These are phyloP conservation scores for Phthorimaea operculella DNA, from an alignment of 1,140 invertebrate species.

Conservation along the genomic window DNA sequence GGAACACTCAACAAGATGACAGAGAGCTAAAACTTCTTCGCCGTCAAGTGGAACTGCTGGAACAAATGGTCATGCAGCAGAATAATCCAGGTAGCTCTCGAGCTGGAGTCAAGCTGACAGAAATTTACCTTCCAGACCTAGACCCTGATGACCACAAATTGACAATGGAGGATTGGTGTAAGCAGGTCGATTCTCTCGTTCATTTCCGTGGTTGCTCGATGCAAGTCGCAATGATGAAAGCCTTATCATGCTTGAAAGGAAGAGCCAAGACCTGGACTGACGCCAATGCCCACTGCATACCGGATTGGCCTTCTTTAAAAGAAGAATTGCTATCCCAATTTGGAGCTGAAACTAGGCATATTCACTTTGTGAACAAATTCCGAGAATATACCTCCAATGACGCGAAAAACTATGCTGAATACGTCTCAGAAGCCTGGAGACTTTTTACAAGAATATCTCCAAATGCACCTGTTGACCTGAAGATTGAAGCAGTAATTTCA, in stretches of 20 bases:
- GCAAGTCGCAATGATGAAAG: constrained; percentile 8
- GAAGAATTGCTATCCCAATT: constrained; percentile 3
- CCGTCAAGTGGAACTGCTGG: constrained; percentile 7
- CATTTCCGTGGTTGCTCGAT: constrained; percentile 2
- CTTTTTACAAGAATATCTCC: constrained; percentile 8
- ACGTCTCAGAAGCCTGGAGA: constrained; percentile 6
- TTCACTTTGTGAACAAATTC: constrained; percentile 7
- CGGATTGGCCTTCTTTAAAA: constrained; percentile 3
- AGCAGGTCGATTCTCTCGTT: constrained; percentile 7
- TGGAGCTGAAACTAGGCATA: constrained; percentile 5
- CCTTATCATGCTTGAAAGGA: constrained; percentile 6
- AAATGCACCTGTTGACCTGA: constrained; percentile 6
- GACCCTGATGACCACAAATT: constrained; percentile 6
- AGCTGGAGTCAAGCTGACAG: background rate
- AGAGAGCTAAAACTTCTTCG: background rate
- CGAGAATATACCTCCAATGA: constrained; percentile 10
- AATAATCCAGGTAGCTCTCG: background rate
- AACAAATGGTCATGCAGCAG: background rate
- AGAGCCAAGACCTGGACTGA: constrained; percentile 6
- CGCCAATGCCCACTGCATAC: background rate
- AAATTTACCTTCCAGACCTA: constrained; percentile 7
- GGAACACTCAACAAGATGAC: no score
- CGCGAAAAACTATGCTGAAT: constrained; percentile 9
- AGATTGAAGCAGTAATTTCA: constrained; percentile 9
- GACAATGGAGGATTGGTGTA: constrained; percentile 8